Evolutionary conservation across 2,797 vertebrate species (phyloP), one percentile per base, ranked within the genome.

Genomic region (Sebastes goodei): DNA sequence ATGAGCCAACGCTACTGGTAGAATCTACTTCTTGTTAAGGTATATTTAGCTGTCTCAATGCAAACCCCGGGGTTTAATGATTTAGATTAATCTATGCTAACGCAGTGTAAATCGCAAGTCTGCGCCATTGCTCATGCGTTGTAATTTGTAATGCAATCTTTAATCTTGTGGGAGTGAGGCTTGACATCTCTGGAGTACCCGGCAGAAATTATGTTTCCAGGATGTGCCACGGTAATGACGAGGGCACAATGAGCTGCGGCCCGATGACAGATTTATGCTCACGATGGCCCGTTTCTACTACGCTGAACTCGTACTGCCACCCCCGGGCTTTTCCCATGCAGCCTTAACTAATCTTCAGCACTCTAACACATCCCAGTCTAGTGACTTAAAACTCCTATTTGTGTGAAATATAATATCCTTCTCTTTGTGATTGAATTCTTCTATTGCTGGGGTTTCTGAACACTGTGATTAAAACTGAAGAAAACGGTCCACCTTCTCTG

Each of bases 111-210:
- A 91, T 85, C 57, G 7, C 80, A 84, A 89, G 65, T 86, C 79
- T 49, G 73, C 53, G 62, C 67, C 71, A 73, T 70, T 5, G 57
- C 84, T 89, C 79, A 86, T 76, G 79, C 55, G 20, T 82, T 82
- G 81, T 90, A 67, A 94, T 94, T 90, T 91, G 84, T 81, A 89
- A 89, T 77, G 77, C 62, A 84, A 89, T 93, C 89, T 93, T 86
- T 93, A 93, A 93, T 92, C 90, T 93, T 83, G 80, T 66, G 85
- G 81, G 88, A 92, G 81, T 75, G 74, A 81, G 81, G 78, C 71
- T 88, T 86, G 87, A 90, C 88, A 88, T 93, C 88, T 91, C 85
- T 49, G 29, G 88, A 87, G 88, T 73, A 83, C 61, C 72, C 56
- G 42, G 88, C 74, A 87, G 73, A 92, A 84, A 87, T 69, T n/a